A percentile compares a stretch with the other conserved stretches of the same genome.
Conservation (phyloP, 2,113 vertebrate species). For the Spilogale gracilis region DNA sequence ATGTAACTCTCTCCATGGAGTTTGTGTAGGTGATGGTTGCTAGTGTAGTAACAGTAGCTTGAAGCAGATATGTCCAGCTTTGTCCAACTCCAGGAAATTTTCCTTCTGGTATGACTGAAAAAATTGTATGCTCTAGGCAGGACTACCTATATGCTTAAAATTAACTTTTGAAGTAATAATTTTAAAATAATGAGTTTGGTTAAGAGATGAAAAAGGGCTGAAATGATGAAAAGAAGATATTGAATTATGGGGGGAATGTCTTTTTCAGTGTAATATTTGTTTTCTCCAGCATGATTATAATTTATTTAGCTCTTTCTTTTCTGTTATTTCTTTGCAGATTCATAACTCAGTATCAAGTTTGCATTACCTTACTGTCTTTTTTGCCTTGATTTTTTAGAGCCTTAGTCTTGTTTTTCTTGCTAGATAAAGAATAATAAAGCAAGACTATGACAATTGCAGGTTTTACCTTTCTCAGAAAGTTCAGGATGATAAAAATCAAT, state of each 20-base stretch:
- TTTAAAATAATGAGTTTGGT: conserved; percentile 8
- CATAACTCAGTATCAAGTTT: neutral
- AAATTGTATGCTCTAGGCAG: neutral
- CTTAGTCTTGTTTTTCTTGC: neutral
- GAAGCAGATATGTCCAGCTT: neutral
- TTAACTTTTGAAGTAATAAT: neutral
- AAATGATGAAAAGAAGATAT: neutral
- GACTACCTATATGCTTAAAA: neutral
- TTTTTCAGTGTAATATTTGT: neutral
- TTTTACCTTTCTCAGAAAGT: neutral
- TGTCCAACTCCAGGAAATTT: neutral
- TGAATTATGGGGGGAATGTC: neutral
- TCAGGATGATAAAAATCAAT: neutral
- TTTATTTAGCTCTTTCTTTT: conserved; percentile 25
- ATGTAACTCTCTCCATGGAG: neutral
- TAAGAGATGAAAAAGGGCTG: neutral
- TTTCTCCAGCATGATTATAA: neutral
- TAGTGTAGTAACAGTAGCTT: neutral
- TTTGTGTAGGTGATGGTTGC: neutral
- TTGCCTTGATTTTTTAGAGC: neutral
- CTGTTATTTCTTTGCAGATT: neutral
- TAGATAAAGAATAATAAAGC: conserved; percentile 4
- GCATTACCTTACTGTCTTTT: neutral
- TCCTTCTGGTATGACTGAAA: neutral
- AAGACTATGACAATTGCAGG: neutral